These are phyloP conservation scores for Drosophila pallidifrons DNA, from an alignment of 1,140 invertebrate genomes.

Conservation along the genomic window DNA sequence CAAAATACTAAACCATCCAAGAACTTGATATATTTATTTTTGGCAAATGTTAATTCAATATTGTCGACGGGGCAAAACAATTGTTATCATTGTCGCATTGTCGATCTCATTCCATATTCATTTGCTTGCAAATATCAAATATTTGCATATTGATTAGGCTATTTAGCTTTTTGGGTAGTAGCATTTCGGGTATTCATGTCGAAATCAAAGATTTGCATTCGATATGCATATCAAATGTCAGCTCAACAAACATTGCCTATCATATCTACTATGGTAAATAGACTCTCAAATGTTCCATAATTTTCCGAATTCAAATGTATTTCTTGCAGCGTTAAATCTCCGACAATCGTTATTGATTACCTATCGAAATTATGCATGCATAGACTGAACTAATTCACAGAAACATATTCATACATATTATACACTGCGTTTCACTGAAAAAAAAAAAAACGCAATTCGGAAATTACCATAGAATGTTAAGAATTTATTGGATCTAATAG, in stretches of 20 bases:
- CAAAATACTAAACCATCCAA: not conserved
- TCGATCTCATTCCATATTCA: not conserved
- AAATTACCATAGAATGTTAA: too few relatives aligned
- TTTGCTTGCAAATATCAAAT: not conserved
- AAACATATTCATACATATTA: constrained; percentile 10
- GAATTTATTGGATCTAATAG: too few relatives aligned
- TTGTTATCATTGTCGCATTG: not conserved
- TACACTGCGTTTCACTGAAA: not conserved
- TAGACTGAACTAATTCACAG: not conserved
- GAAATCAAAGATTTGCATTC: not conserved
- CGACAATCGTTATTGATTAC: constrained; percentile 69
- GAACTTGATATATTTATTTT: not conserved
- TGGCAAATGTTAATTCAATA: not conserved
- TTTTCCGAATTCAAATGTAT: constrained; percentile 23
- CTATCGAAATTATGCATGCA: constrained; percentile 69
- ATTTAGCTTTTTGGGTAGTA: not conserved
- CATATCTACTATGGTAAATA: constrained; percentile 9
- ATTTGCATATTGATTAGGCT: constrained; percentile 4
- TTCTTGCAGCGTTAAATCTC: constrained; percentile 47
- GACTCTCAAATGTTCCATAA: constrained; percentile 25
- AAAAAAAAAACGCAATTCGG: too few relatives aligned
- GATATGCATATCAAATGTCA: constrained; percentile 49
- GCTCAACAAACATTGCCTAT: constrained; percentile 1
- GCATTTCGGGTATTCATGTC: not conserved
- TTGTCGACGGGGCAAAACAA: not conserved